phyloP scores from a whole-genome alignment of 2,797 vertebrate species.

The Mormyrops boulengeri region DNA sequence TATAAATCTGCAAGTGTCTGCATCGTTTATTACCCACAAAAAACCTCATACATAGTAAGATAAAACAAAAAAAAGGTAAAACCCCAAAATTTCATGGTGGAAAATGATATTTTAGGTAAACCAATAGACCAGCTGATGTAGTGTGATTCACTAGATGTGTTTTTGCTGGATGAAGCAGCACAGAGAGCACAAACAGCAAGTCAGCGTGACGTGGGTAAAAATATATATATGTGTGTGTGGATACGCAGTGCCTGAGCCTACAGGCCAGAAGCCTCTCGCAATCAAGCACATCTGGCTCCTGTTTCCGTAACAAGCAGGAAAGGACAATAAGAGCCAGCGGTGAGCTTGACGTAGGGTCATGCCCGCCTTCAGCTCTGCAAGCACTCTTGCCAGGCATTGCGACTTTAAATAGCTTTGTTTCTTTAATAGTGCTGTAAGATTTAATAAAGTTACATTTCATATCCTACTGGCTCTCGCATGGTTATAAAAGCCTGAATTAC shows the following conservation, averaged over 20 bases:
- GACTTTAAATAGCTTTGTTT: neutral
- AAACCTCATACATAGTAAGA: neutral
- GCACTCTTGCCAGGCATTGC: neutral
- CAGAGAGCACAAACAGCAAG: neutral
- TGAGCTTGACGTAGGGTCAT: neutral
- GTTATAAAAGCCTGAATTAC: neutral
- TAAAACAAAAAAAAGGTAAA: neutral
- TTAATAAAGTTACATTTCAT: neutral
- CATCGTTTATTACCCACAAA: neutral
- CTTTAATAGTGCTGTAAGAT: neutral
- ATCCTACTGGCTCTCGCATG: neutral
- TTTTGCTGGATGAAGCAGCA: neutral
- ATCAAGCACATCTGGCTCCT: neutral
- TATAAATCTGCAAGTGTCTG: neutral
- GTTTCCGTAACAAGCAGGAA: neutral
- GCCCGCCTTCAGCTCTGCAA: neutral
- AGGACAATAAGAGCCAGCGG: neutral
- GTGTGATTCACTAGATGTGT: neutral
- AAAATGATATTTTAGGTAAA: neutral
- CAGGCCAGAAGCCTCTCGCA: neutral
- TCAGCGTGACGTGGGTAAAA: neutral
- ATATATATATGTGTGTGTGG: neutral
- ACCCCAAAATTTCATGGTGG: neutral
- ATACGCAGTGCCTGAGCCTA: neutral
- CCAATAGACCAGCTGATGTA: neutral